Conservation (phyloP, 92 coral and sea anemone species). For the Paramuricea clavata region DNA sequence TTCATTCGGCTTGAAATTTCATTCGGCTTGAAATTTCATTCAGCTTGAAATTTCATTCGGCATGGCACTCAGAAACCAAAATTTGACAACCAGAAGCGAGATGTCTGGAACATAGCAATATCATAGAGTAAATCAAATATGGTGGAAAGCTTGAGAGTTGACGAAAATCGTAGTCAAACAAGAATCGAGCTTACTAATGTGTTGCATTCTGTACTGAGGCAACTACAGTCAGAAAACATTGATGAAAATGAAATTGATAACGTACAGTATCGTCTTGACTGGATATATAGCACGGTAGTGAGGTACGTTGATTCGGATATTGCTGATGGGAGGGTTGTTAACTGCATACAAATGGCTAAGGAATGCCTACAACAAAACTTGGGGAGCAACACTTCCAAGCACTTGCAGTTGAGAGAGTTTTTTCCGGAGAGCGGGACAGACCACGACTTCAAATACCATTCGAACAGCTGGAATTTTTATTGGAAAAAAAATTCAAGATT, state of each 20-base stretch:
- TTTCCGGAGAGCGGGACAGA: constrained; percentile 60
- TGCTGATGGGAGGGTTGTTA: constrained; percentile 42
- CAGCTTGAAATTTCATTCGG: constrained; percentile 35
- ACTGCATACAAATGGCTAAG: constrained; percentile 52
- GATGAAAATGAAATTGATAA: constrained; percentile 29
- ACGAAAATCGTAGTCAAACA: neutral
- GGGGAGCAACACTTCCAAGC: constrained; percentile 11
- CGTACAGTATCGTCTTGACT: constrained; percentile 40
- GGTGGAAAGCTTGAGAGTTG: neutral
- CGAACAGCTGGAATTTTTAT: constrained; percentile 52
- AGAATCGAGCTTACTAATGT: constrained; percentile 34
- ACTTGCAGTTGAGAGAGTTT: constrained; percentile 31
- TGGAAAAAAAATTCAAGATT: constrained; percentile 53
- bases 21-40: constrained; percentile 6
- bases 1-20: neutral
- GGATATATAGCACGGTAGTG: constrained; percentile 58
- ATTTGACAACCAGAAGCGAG: constrained; percentile 41
- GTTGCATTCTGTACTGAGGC: constrained; percentile 42
- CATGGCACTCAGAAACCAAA: constrained; percentile 53
- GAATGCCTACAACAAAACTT: constrained; percentile 46
- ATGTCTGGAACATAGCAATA: constrained; percentile 1
- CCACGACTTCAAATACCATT: constrained; percentile 58
- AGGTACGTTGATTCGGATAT: constrained; percentile 49
- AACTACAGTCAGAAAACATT: constrained; percentile 32
- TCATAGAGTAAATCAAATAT: neutral